Conservation (phyloP, 2,113 vertebrate species). For the Paradisaea rubra region DNA sequence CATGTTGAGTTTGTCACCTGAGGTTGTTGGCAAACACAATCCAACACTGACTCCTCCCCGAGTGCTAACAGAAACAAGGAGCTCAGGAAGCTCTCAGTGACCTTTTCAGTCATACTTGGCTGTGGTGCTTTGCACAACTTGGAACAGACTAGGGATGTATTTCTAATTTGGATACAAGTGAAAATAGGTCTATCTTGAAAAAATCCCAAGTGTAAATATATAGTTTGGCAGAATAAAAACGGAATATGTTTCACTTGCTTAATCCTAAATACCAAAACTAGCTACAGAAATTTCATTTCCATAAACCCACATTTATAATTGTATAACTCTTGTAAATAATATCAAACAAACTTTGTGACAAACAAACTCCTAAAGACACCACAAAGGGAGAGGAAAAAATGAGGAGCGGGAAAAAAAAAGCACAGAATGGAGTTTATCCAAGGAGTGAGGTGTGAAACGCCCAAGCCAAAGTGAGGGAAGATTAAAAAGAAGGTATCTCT, state of each 20-base stretch:
- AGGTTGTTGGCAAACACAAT: neutral
- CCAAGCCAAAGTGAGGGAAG: neutral
- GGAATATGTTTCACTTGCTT: neutral
- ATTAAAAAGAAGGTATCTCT: neutral
- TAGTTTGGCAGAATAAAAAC: neutral
- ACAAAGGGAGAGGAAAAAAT: neutral
- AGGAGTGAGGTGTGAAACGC: neutral
- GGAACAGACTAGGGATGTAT: neutral
- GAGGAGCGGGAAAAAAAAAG: accelerated
- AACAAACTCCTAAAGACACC: neutral
- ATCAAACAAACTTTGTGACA: neutral
- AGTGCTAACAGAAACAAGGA: neutral
- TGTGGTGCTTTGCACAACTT: neutral
- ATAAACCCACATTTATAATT: neutral
- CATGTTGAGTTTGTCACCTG: neutral
- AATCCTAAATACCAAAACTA: neutral
- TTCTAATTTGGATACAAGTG: neutral
- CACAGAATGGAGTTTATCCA: neutral
- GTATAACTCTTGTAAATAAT: neutral
- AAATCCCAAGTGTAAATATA: neutral
- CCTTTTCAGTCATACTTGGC: neutral
- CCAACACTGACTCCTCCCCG: neutral
- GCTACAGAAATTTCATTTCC: neutral
- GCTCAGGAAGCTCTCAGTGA: neutral
- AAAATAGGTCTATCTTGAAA: neutral